Evolutionary conservation across 1,140 invertebrate species (phyloP).

Genomic region (Hylaeus volcanicus): DNA sequence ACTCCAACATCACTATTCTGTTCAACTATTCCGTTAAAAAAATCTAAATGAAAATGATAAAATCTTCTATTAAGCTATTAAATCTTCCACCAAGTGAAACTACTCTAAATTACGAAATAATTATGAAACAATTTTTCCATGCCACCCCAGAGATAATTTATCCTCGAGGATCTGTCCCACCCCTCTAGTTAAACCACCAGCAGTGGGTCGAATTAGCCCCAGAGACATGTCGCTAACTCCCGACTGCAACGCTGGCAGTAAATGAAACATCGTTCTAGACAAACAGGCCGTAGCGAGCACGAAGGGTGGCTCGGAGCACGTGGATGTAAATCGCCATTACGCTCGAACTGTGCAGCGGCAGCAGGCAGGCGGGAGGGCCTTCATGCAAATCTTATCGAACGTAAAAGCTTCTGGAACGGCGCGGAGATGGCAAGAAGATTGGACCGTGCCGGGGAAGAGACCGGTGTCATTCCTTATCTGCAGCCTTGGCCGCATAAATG

Average conservation of each 20-base stretch:
- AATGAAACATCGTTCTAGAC: conserved; percentile 22
- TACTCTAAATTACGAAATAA: no score
- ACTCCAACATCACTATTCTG: no score
- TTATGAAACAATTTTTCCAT: no score
- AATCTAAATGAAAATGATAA: no score
- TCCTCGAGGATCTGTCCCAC: not conserved
- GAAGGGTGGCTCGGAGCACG: conserved; percentile 33
- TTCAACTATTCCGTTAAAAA: no score
- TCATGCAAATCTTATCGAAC: conserved; percentile 65
- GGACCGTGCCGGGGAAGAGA: conserved; percentile 60
- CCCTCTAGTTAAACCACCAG: not conserved
- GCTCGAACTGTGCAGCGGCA: conserved; percentile 44
- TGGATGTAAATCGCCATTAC: conserved; percentile 60
- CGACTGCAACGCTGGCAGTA: not conserved
- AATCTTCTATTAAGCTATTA: no score
- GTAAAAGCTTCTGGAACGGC: conserved; percentile 45
- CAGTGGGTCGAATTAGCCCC: not conserved
- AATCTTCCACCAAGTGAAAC: no score
- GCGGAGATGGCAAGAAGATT: conserved; percentile 71
- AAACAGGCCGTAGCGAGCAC: conserved; percentile 25
- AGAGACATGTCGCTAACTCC: not conserved
- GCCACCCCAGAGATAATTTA: not conserved
- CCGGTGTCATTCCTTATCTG: conserved; percentile 75
- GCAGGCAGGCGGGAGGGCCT: not conserved
- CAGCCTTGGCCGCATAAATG: conserved; percentile 74